Evolutionary conservation across 2,113 vertebrate species (phyloP).

Genomic region (Sus scrofa): DNA sequence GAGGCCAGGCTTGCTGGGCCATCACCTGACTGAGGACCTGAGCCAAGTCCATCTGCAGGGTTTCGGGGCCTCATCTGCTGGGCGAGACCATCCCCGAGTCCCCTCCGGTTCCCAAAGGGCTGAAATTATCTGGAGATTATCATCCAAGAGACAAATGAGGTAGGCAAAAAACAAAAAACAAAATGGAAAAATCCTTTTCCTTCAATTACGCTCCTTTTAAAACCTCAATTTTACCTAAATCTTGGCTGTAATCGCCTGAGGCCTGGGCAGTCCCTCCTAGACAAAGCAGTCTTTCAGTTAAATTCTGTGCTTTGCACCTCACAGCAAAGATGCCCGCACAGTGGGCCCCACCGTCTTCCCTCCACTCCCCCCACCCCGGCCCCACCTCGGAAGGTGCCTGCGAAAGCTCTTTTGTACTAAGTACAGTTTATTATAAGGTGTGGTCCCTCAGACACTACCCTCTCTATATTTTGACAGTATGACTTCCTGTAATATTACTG

Average conservation of each 20-base stretch:
- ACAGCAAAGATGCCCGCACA: not conserved
- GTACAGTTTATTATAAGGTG: conserved; percentile 75
- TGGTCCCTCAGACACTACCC: conserved; percentile 78
- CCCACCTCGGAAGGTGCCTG: conserved; percentile 16
- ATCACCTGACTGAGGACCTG: not conserved
- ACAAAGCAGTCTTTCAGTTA: conserved; percentile 5
- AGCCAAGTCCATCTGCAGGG: not conserved
- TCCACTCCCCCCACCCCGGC: not conserved
- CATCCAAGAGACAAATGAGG: not conserved
- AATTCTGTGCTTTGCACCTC: not conserved
- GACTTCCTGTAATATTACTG: conserved; percentile 86
- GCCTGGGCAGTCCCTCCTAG: not conserved
- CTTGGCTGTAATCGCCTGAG: not conserved
- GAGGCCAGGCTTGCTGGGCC: not conserved
- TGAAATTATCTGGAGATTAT: not conserved
- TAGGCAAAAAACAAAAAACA: not conserved
- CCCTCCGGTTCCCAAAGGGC: not conserved
- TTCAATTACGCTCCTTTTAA: not conserved
- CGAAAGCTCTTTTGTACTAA: conserved; percentile 35
- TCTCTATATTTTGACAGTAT: conserved; percentile 82
- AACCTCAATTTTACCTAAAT: not conserved
- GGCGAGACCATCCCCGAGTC: not conserved
- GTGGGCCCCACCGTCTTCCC: not conserved
- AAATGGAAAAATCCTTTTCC: not conserved
- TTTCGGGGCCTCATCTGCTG: not conserved